These are phyloP conservation scores for Barbus barbus DNA, from an alignment of 2,113 vertebrate species.

Conservation along the genomic window DNA sequence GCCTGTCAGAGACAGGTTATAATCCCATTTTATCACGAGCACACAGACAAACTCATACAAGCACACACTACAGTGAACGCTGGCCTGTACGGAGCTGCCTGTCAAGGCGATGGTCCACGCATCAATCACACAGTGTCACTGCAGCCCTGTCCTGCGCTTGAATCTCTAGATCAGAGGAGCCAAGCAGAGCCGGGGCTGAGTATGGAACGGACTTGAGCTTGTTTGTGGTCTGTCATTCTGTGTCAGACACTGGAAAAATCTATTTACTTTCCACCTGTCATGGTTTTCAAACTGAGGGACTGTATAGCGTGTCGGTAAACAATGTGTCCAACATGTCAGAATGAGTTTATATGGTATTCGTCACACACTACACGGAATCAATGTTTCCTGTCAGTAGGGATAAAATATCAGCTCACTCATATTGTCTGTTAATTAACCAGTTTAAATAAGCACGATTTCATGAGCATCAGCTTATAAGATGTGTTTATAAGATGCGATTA, in stretches of 20 bases:
- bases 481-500: background rate
- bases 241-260: constrained; percentile 45
- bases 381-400: constrained; percentile 30
- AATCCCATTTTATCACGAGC: constrained; percentile 60
- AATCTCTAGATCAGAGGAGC: constrained; percentile 37
- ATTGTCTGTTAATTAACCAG: background rate
- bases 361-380: constrained; percentile 21
- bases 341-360: constrained; percentile 30
- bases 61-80: constrained; percentile 27
- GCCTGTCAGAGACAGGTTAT: constrained; percentile 58
- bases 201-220: constrained; percentile 31
- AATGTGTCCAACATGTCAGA: constrained; percentile 24
- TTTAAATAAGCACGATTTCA: background rate
- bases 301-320: constrained; percentile 38
- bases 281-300: constrained; percentile 40
- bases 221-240: constrained; percentile 43
- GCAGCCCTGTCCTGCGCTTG: constrained; percentile 45
- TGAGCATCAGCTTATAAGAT: background rate
- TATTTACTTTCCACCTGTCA: constrained; percentile 45
- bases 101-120: constrained; percentile 37
- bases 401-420: background rate
- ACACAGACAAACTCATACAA: constrained; percentile 48
- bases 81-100: constrained; percentile 35
- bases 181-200: constrained; percentile 17
- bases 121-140: constrained; percentile 48